Conservation (phyloP, 2,888 invertebrate species). For the Cheilosia urbana region DNA sequence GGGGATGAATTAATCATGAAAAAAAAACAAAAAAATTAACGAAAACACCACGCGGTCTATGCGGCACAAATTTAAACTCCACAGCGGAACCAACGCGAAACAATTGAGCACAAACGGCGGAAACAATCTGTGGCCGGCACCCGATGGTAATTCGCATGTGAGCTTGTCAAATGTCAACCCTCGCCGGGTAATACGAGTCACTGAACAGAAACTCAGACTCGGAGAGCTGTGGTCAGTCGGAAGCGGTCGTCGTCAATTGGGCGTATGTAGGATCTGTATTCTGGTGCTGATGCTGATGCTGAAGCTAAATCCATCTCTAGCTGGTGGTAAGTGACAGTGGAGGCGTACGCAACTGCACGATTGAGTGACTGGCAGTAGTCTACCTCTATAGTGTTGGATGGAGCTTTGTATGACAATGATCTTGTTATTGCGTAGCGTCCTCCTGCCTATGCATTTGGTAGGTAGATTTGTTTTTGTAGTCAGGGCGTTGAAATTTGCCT, state of each 20-base stretch:
- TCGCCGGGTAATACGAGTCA: conserved; percentile 44
- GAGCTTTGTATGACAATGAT: conserved; percentile 63
- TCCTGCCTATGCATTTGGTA: conserved; percentile 28
- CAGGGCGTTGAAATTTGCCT: conserved; percentile 61
- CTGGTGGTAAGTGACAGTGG: conserved; percentile 18
- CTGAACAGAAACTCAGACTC: background rate
- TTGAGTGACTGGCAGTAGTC: conserved; percentile 63
- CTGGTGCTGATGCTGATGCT: background rate
- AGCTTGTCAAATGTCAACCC: conserved; percentile 34
- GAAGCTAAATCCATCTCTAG: background rate
- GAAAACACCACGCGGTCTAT: conserved; percentile 4
- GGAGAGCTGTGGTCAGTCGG: conserved; percentile 61
- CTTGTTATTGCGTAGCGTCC: conserved; percentile 24
- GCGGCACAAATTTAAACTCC: conserved; percentile 19
- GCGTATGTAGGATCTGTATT: conserved; percentile 41
- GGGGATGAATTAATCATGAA: conserved; percentile 58
- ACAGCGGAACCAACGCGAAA: conserved; percentile 64
- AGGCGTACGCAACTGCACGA: conserved; percentile 50
- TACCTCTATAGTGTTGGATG: conserved; percentile 20
- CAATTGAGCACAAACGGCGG: conserved; percentile 66
- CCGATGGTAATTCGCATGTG: conserved; percentile 34
- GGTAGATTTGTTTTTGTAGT: conserved; percentile 15
- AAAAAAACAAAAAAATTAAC: conserved; percentile 24
- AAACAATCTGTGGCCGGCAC: conserved; percentile 42
- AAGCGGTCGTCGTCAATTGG: conserved; percentile 64